phyloP scores from a whole-genome alignment of 2,888 invertebrate species.

The Drosophila borealis region DNA sequence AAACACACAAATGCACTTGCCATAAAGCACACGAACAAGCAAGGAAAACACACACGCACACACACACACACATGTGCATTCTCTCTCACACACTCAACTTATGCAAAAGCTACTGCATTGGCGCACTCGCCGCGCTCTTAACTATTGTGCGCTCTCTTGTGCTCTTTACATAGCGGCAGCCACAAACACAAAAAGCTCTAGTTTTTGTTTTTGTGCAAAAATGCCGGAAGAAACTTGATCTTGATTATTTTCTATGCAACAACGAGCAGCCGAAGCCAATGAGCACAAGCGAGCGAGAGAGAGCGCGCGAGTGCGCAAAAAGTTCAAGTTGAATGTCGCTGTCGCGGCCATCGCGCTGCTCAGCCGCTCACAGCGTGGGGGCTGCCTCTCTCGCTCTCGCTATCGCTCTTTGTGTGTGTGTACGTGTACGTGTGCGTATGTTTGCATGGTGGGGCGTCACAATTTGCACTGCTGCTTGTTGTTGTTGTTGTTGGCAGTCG shows the following conservation, averaged over 20 bases:
- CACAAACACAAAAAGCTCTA: slow-evolving; percentile 56
- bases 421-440: slow-evolving; percentile 14
- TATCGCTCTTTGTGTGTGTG: slow-evolving; percentile 4
- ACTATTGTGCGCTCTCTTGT: slow-evolving; percentile 9
- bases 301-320: slow-evolving; percentile 62
- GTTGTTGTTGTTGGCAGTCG: slow-evolving; percentile 51
- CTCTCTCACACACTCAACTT: slow-evolving; percentile 15
- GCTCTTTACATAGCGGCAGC: slow-evolving; percentile 36
- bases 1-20: slow-evolving; percentile 70
- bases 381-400: slow-evolving; percentile 21
- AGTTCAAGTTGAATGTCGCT: slow-evolving; percentile 83
- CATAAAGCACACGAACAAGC: slow-evolving; percentile 28
- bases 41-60: slow-evolving; percentile 3
- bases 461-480: slow-evolving; percentile 52
- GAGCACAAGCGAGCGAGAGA: slow-evolving; percentile 33
- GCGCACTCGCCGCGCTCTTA: slow-evolving; percentile 40
- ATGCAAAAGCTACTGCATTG: slow-evolving; percentile 49
- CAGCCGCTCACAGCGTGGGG: slow-evolving; percentile 21
- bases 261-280: slow-evolving; percentile 31
- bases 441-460: slow-evolving; percentile 58
- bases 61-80: slow-evolving; percentile 6
- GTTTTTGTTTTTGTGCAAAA: slow-evolving; percentile 69
- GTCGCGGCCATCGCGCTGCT: slow-evolving; percentile 47
- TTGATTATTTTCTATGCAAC: slow-evolving; percentile 76
- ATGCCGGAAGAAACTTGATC: slow-evolving; percentile 82